phyloP scores from a whole-genome alignment of 2,888 invertebrate genomes.

The Phortica magna region DNA sequence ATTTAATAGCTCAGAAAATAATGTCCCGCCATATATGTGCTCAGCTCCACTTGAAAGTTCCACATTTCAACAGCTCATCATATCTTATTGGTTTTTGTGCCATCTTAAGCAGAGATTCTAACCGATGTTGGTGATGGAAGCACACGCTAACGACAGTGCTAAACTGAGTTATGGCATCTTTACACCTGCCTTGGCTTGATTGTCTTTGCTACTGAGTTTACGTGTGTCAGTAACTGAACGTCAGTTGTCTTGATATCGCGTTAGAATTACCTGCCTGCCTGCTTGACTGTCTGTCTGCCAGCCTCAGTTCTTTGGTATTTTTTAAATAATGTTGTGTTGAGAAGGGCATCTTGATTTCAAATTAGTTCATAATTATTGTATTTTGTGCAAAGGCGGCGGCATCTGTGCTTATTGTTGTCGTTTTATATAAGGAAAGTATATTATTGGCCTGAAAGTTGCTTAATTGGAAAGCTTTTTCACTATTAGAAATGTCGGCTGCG shows the following conservation, averaged over 20 bases:
- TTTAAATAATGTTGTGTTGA: constrained; percentile 59
- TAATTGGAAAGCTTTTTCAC: constrained; percentile 59
- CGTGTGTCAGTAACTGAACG: neutral
- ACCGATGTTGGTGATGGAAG: neutral
- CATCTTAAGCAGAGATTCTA: neutral
- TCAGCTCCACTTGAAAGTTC: neutral
- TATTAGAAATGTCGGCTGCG: constrained; percentile 36
- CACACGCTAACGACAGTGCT: constrained; percentile 27
- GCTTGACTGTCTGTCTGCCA: too few relatives aligned
- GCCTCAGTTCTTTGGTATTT: constrained; percentile 47
- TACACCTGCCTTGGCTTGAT: constrained; percentile 61
- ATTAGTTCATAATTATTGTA: constrained; percentile 68
- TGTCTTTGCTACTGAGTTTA: neutral
- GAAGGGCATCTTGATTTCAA: constrained; percentile 67
- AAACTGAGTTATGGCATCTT: constrained; percentile 70
- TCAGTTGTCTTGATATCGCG: neutral
- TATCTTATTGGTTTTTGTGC: neutral
- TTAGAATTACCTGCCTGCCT: neutral
- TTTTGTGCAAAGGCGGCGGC: constrained; percentile 45
- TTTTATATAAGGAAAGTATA: neutral
- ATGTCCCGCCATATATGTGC: constrained; percentile 14
- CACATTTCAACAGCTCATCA: constrained; percentile 17
- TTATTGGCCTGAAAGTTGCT: constrained; percentile 44
- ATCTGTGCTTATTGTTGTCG: constrained; percentile 35
- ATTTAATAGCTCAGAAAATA: constrained; percentile 31